Base-by-base conservation (phyloP, 2,797 vertebrate genomes). In the Otolemur crassicaudatus region DNA sequence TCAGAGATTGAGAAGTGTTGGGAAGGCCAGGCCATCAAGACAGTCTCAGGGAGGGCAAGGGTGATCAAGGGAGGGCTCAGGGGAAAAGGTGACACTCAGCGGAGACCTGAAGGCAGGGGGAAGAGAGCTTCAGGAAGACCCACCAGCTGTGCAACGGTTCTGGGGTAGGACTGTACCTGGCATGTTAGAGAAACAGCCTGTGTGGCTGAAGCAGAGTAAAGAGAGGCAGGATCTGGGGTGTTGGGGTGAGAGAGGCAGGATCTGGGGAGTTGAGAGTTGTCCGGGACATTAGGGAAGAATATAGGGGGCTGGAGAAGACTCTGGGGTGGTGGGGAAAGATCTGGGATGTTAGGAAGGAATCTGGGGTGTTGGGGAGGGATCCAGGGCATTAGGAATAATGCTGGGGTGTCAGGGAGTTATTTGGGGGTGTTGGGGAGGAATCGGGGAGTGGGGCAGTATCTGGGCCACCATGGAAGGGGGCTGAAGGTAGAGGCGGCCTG, bases 1-100 rank as follows among this genome's bases (percentile, higher is more conserved):
- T 70, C 56, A 27, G 56, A 72, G 67, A 40, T 40, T 6, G 27
- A 29, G 16, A 19, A 3, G 2, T 20, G 29, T 10, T 0, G 1
- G 5, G 17, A 17, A 23, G 43, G 75, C 43, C 73, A 31, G 63
- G 63, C 29, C 27, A 29, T 53, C 19, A 2, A n/a, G 16, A n/a
- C 31, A n/a, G 49, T 11, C 46, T n/a, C 75, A 22, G 46, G 72
- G 65, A 20, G 16, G 65, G 7, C 31, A 2, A 65, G 5, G 2
- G 27, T 65, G 27, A 29, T 65, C 12, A 65, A 65, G 31, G 65
- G 65, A n/a, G 31, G 65, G 6, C 65, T 3, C 31, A 16, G 61
- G 61, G 27, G 12, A 22, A 27, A 2, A 65, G 63, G 29, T 65
- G 29, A 31, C 63, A 65, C 63, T 19, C 4, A 69, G 31, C 65